phyloP scores from a whole-genome alignment of 2,888 invertebrate species.

The Caradrina kadenii region DNA sequence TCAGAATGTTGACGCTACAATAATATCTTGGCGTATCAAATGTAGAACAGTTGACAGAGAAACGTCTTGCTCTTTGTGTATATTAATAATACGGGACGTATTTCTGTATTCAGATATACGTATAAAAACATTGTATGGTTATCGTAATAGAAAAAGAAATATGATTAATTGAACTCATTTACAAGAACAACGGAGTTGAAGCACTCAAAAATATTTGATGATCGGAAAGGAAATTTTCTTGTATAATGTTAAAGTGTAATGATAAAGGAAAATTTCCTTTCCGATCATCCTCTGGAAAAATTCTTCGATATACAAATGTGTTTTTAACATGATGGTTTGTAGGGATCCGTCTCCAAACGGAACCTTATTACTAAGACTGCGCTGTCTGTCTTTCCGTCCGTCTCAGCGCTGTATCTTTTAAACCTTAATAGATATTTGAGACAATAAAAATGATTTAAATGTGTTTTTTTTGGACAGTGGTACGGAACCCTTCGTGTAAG shows the following conservation, averaged over 20 bases:
- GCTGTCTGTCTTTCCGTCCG: too few species aligned
- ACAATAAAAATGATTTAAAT: too few species aligned
- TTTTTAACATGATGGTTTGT: conserved; percentile 11
- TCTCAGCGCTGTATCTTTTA: too few species aligned
- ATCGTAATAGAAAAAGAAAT: conserved; percentile 33
- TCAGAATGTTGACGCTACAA: conserved; percentile 42
- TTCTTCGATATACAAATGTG: conserved; percentile 24
- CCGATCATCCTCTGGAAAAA: conserved; percentile 4
- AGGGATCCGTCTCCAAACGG: too few species aligned
- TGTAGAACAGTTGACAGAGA: conserved; percentile 47
- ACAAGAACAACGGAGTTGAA: conserved; percentile 26
- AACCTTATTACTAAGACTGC: too few species aligned
- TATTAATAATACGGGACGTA: conserved; percentile 27
- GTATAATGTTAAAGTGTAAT: too few species aligned
- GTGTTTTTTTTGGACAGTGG: too few species aligned
- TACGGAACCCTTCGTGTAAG: too few species aligned
- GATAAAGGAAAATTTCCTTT: too few species aligned
- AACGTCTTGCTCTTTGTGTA: conserved; percentile 42
- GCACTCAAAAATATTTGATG: conserved; percentile 34
- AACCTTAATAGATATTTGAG: too few species aligned
- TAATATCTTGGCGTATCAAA: conserved; percentile 40
- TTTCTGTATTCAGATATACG: conserved; percentile 1
- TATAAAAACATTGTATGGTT: conserved; percentile 17
- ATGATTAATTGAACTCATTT: conserved; percentile 47
- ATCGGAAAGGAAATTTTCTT: conserved; percentile 12